Percentiles rank a stretch among this genome's conserved stretches.
Conservation (phyloP, 2,888 invertebrate species). For the Cheilosia vulpina region DNA sequence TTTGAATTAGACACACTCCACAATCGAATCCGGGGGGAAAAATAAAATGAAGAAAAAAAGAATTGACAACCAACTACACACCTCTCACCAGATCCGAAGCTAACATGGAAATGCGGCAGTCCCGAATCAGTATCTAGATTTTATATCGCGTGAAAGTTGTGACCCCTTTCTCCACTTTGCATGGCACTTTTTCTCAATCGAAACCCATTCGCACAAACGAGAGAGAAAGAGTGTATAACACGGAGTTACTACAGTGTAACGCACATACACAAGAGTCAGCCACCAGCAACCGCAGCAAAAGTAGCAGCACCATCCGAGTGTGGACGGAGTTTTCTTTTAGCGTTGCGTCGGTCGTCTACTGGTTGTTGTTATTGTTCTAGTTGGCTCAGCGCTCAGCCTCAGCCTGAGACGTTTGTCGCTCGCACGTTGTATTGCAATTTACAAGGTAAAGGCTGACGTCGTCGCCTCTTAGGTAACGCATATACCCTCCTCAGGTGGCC, state of each 20-base stretch:
- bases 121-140: conserved; percentile 83
- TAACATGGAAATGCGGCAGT: conserved; percentile 84
- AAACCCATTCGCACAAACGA: conserved; percentile 73
- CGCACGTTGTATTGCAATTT: conserved; percentile 60
- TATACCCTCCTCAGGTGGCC: conserved; percentile 28
- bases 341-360: conserved; percentile 34
- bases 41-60: conserved; percentile 56
- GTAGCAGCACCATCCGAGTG: conserved; percentile 38
- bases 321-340: conserved; percentile 57
- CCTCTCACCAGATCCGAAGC: conserved; percentile 82
- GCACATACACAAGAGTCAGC: conserved; percentile 47
- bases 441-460: conserved; percentile 70
- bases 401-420: conserved; percentile 63
- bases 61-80: conserved; percentile 72
- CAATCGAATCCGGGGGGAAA: conserved; percentile 60
- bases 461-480: conserved; percentile 63
- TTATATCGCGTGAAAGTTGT: conserved; percentile 84
- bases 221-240: conserved; percentile 72
- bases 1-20: conserved; percentile 34
- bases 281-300: conserved; percentile 31
- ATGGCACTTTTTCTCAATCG: conserved; percentile 75
- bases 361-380: conserved; percentile 33
- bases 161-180: conserved; percentile 83
- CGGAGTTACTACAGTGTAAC: conserved; percentile 70
- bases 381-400: conserved; percentile 8